Base-by-base conservation (phyloP, 2,113 vertebrate genomes). In the Pteronura brasiliensis region DNA sequence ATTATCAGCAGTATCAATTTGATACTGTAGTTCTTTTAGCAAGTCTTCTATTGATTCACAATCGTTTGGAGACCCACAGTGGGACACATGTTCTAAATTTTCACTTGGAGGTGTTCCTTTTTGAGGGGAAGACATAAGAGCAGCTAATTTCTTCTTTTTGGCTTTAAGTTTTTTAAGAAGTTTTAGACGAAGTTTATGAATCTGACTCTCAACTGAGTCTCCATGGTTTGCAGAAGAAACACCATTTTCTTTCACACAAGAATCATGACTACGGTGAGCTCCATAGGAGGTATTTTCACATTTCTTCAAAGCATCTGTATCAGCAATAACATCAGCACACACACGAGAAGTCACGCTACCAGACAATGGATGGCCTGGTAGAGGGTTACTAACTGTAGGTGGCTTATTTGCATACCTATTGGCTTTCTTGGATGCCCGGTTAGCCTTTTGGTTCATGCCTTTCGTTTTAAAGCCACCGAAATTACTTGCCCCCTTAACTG, bases 141-240 rank as follows among this genome's bases (percentile, higher is more conserved):
- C 98, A 7, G 99, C 99, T 25, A 99, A 98, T 96, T 99, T 99
- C 98, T 99, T 99, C 98, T 99, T 99, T 98, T 99, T 99, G 20
- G 99, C 99, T 90, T 99, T 99, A 20, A 99, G 99, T 67, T 99
- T 99, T 98, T 99, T 99, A 49, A 99, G 97, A n/a, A 99, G 99
- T 97, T 99, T 99, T 10, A 99, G 96, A 52, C 99, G 98, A 84
- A 99, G 99, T 31, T 98, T 98, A 47, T 99, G 99, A 25, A 99
- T 99, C 92, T 99, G 98, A 52, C 97, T 96, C 17, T 97, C 97
- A 0, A 85, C 71, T 4, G 97, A 95, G 49, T 97, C 95, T 42
- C 94, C 93, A 36, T 86, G 81, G 49, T 96, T 98, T 72, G 49
- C 88, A 79, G 77, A 36, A 52, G 93, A 69, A 87, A 52, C 6